Percentiles rank a stretch among this genome's conserved stretches.
Evolutionary conservation across 2,797 vertebrate species (phyloP).

Genomic region (Petrocephalus schoutedeni): DNA sequence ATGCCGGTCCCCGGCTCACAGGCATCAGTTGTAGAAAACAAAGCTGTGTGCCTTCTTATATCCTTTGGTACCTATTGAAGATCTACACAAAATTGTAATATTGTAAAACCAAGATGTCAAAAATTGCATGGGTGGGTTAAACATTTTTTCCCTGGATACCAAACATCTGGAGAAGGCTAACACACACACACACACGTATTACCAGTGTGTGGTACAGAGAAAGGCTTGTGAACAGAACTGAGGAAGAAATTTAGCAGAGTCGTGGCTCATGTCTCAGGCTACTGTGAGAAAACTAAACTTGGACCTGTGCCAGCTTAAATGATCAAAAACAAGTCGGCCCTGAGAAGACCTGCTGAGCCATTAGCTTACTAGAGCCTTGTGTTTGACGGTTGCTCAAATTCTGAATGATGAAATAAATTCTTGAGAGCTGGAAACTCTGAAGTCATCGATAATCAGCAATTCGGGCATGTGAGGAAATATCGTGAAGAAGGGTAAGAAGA

Average conservation of each 20-base stretch:
- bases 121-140: not conserved
- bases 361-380: not conserved
- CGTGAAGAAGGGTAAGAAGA: no score
- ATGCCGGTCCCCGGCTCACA: not conserved
- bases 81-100: not conserved
- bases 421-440: no score
- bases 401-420: no score
- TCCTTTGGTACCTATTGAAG: not conserved
- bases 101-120: not conserved
- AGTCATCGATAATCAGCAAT: no score
- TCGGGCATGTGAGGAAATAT: no score
- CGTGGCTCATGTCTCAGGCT: not conserved
- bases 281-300: not conserved
- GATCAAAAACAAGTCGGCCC: not conserved
- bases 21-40: not conserved
- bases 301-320: not conserved
- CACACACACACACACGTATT: not conserved
- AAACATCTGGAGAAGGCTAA: not conserved
- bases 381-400: no score
- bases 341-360: not conserved
- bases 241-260: not conserved
- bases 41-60: not conserved
- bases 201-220: not conserved
- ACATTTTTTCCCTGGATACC: not conserved
- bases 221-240: not conserved